Conservation (phyloP, 2,888 invertebrate species). For the Actias luna region DNA sequence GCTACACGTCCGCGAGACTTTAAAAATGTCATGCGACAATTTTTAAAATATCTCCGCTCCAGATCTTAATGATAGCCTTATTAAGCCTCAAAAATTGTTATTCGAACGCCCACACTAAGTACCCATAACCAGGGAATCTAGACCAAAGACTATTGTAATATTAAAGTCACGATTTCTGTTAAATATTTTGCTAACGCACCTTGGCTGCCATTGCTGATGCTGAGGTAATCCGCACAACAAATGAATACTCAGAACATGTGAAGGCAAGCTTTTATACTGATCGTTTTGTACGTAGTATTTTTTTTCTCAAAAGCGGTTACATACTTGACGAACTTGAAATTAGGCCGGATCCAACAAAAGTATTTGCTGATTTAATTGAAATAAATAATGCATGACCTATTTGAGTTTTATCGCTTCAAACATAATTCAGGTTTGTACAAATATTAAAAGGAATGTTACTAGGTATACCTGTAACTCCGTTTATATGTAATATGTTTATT, state of each 20-base stretch:
- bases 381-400: not conserved
- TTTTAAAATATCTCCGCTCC: slow-evolving; percentile 1
- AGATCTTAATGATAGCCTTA: slow-evolving; percentile 8
- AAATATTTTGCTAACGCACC: slow-evolving; percentile 38
- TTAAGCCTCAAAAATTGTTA: slow-evolving; percentile 6
- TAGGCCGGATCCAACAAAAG: slow-evolving; percentile 27
- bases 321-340: slow-evolving; percentile 45
- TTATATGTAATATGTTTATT: no score
- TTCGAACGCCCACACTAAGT: slow-evolving; percentile 4
- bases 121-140: not conserved
- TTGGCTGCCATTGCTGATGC: slow-evolving; percentile 62
- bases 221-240: slow-evolving; percentile 48
- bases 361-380: not conserved
- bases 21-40: slow-evolving; percentile 2
- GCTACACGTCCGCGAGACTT: not conserved
- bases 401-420: not conserved
- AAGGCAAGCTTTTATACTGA: slow-evolving; percentile 48
- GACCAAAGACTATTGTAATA: not conserved
- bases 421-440: no score
- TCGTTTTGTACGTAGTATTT: slow-evolving; percentile 8
- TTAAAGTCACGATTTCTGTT: slow-evolving; percentile 10
- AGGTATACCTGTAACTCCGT: no score
- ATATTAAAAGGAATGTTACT: no score
- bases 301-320: slow-evolving; percentile 31
- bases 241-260: slow-evolving; percentile 42